Evolutionary conservation across 2,888 invertebrate genomes (phyloP).

Genomic region (Blastobasis adustella): DNA sequence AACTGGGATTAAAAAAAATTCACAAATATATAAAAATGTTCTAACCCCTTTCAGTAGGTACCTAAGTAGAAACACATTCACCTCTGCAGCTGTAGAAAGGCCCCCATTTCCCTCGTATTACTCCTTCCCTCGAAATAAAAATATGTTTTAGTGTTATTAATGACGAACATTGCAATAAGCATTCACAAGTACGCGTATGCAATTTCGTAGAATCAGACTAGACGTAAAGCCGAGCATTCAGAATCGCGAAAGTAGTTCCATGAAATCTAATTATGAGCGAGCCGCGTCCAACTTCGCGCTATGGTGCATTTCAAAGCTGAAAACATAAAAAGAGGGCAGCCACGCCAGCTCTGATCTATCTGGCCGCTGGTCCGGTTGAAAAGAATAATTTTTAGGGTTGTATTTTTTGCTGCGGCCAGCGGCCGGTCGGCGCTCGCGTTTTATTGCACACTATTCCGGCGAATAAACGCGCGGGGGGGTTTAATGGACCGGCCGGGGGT

Average conservation of each 20-base stretch:
- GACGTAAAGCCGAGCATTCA: no score
- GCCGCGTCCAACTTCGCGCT: slow-evolving; percentile 3
- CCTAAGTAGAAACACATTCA: no score
- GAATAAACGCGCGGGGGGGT: slow-evolving; percentile 57
- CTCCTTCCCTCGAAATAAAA: neutral
- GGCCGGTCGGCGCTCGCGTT: slow-evolving; percentile 56
- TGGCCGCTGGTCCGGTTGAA: slow-evolving; percentile 32
- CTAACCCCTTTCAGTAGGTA: no score
- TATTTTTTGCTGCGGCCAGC: slow-evolving; percentile 61
- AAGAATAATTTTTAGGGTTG: slow-evolving; percentile 57
- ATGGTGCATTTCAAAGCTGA: slow-evolving; percentile 3
- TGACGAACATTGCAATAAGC: neutral
- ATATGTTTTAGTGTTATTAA: neutral
- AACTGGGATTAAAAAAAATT: no score
- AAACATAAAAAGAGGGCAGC: slow-evolving; percentile 1
- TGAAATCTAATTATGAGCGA: slow-evolving; percentile 6
- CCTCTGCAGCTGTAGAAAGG: neutral
- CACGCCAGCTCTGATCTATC: slow-evolving; percentile 2
- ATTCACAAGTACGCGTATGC: neutral
- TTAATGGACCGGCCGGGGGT: slow-evolving; percentile 52
- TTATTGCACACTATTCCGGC: slow-evolving; percentile 70
- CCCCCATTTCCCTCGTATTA: neutral
- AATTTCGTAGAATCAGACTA: neutral
- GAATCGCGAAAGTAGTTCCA: neutral
- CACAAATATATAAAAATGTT: no score